Conservation (phyloP, 1,140 invertebrate genomes). For the Drosophila pachea region DNA sequence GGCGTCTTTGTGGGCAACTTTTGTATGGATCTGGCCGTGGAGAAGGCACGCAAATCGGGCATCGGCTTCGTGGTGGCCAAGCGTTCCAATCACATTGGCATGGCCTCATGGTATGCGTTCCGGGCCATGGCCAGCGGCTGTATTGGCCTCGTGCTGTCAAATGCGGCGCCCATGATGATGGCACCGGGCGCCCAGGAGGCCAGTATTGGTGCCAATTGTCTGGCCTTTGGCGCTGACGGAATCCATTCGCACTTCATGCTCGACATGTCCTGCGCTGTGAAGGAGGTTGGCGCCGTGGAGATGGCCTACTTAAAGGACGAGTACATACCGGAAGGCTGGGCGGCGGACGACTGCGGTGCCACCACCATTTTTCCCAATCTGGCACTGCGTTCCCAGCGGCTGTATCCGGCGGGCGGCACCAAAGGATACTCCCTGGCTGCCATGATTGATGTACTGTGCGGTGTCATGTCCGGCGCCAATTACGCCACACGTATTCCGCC, state of each 20-base stretch:
- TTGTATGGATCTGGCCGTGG: slow-evolving; percentile 92
- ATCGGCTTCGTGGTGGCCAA: slow-evolving; percentile 91
- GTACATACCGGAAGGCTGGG: slow-evolving; percentile 89
- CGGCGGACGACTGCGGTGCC: slow-evolving; percentile 84
- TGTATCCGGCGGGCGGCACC: slow-evolving; percentile 93
- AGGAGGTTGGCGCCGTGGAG: slow-evolving; percentile 84
- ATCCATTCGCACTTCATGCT: slow-evolving; percentile 86
- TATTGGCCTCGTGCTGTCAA: slow-evolving; percentile 93
- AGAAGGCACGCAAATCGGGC: slow-evolving; percentile 89
- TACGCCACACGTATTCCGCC: slow-evolving; percentile 33
- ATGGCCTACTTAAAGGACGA: slow-evolving; percentile 84
- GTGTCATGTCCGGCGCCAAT: slow-evolving; percentile 48
- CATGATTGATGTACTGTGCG: slow-evolving; percentile 88
- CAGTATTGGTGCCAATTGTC: slow-evolving; percentile 91
- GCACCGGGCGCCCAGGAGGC: slow-evolving; percentile 88
- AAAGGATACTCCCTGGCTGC: slow-evolving; percentile 92
- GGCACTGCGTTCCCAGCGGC: slow-evolving; percentile 82
- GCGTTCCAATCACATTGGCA: slow-evolving; percentile 80
- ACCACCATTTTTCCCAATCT: slow-evolving; percentile 82
- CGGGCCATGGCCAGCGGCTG: slow-evolving; percentile 86
- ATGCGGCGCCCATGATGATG: slow-evolving; percentile 92
- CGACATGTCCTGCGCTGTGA: slow-evolving; percentile 95
- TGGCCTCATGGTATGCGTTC: slow-evolving; percentile 91
- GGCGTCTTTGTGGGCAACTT: slow-evolving; percentile 83
- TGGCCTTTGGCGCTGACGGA: slow-evolving; percentile 88